These are phyloP conservation scores for Amazona vittata DNA, from an alignment of 2,113 vertebrate species.

Conservation along the genomic window DNA sequence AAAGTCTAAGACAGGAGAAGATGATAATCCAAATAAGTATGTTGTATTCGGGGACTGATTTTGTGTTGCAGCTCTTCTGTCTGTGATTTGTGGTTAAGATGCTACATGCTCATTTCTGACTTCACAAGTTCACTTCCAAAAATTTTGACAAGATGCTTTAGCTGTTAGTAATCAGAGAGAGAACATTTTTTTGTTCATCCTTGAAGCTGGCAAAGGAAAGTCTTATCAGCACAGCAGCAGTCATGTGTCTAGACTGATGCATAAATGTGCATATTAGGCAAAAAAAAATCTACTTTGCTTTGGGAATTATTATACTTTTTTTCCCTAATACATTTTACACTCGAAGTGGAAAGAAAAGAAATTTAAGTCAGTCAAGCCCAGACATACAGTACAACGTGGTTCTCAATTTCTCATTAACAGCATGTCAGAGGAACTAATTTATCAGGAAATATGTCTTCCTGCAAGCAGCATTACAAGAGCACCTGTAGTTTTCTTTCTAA, in stretches of 20 bases:
- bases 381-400: not conserved
- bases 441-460: slow-evolving; percentile 44
- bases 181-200: not conserved
- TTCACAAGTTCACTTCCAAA: not conserved
- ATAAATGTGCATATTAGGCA: not conserved
- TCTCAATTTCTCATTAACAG: slow-evolving; percentile 59
- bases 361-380: not conserved
- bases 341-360: not conserved
- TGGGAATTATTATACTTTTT: not conserved
- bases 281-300: not conserved
- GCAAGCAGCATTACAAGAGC: not conserved
- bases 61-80: not conserved
- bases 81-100: not conserved
- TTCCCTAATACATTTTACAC: not conserved
- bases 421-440: slow-evolving; percentile 50
- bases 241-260: not conserved
- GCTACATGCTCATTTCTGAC: not conserved
- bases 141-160: not conserved
- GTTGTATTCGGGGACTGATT: not conserved
- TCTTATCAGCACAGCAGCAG: not conserved
- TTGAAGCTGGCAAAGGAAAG: not conserved
- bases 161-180: not conserved
- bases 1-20: not conserved
- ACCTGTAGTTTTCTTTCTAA: slow-evolving; percentile 45
- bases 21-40: not conserved